phyloP scores from a whole-genome alignment of 2,888 invertebrate species.

The Auanema sp. region DNA sequence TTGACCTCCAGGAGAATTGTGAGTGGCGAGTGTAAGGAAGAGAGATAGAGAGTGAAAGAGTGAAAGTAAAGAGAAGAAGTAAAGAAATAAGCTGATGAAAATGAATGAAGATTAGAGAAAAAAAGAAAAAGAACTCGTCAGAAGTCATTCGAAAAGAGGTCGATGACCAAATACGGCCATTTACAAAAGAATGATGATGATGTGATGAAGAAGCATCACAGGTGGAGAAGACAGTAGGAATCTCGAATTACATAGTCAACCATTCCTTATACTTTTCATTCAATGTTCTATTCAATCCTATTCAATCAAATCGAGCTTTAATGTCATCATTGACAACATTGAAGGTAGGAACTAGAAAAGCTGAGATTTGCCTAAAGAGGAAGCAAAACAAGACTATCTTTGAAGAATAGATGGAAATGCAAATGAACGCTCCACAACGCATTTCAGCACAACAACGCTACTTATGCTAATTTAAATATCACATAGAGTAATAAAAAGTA shows the following conservation, averaged over 20 bases:
- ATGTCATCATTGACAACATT: neutral
- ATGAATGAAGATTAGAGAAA: neutral
- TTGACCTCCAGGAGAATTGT: slow-evolving; percentile 13
- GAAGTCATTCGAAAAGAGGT: no score
- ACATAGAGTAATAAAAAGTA: neutral
- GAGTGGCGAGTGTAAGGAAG: neutral
- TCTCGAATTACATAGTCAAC: no score
- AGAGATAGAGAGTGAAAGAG: neutral
- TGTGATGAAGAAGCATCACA: no score
- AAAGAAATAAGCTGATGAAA: slow-evolving; percentile 4
- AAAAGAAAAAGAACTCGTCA: no score
- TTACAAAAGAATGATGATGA: no score
- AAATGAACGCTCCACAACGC: neutral
- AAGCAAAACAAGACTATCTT: slow-evolving; percentile 1
- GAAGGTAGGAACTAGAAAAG: neutral
- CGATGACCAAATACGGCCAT: no score
- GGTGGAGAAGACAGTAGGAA: no score
- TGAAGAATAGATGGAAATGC: neutral
- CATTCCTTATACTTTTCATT: no score
- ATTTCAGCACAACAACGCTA: neutral
- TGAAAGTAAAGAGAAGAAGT: slow-evolving; percentile 7
- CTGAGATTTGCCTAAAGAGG: neutral
- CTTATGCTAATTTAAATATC: neutral
- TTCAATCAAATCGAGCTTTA: no score
- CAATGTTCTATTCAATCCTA: no score